Conservation (phyloP, 92 coral and sea anemone species). For the Porites evermanni region DNA sequence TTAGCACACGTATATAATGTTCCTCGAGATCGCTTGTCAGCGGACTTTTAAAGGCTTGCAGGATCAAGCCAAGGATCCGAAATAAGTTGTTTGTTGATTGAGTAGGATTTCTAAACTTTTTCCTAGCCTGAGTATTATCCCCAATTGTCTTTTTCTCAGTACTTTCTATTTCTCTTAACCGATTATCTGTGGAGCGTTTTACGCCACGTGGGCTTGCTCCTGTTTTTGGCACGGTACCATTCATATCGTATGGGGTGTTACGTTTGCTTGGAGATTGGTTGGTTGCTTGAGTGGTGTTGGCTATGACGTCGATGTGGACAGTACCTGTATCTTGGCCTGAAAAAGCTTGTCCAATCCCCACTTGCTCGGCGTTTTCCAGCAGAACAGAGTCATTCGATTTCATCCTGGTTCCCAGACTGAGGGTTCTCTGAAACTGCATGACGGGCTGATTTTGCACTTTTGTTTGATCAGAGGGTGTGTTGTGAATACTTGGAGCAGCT, state of each 20-base stretch:
- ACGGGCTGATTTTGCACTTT: neutral
- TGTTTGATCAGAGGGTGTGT: neutral
- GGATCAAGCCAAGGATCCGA: slow-evolving; percentile 17
- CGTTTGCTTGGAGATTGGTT: too few relatives aligned
- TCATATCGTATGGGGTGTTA: neutral
- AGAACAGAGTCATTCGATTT: neutral
- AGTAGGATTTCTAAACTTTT: neutral
- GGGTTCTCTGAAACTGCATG: neutral
- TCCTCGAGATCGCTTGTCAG: slow-evolving; percentile 28
- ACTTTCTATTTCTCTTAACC: neutral
- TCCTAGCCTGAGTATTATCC: neutral
- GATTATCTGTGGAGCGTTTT: neutral
- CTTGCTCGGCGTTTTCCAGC: neutral
- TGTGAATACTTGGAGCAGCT: neutral
- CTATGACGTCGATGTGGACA: too few relatives aligned
- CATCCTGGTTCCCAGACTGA: neutral
- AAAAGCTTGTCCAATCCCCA: too few relatives aligned
- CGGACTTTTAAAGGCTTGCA: slow-evolving; percentile 24
- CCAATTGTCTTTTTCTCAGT: neutral
- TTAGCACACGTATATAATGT: neutral
- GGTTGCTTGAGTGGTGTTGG: too few relatives aligned
- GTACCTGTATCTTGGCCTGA: too few relatives aligned
- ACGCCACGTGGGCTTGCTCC: neutral
- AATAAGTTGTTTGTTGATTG: slow-evolving; percentile 14
- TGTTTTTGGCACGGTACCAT: neutral